Evolutionary conservation across 2,797 vertebrate species (phyloP).

Genomic region (Centropyge bicolor): DNA sequence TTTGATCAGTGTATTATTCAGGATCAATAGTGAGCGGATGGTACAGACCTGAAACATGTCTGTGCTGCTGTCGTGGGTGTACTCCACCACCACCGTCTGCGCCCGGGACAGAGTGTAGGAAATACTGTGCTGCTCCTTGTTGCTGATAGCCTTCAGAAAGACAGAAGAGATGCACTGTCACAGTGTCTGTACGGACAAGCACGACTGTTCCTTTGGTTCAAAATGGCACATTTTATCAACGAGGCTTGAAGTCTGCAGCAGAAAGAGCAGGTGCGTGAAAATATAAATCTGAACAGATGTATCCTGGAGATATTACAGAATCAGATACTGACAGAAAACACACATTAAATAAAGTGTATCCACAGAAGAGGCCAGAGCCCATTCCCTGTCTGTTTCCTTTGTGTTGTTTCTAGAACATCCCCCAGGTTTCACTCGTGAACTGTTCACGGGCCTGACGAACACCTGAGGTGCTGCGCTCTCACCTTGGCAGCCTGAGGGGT

Average conservation of each 20-base stretch:
- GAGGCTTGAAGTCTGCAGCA: neutral
- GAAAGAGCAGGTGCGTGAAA: neutral
- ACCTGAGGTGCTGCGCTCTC: conserved; percentile 39
- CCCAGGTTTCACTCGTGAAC: neutral
- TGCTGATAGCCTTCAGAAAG: conserved; percentile 90
- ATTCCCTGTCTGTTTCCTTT: neutral
- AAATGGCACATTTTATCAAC: neutral
- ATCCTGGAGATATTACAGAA: too few species aligned
- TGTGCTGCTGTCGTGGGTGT: conserved; percentile 92
- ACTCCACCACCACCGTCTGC: conserved; percentile 97
- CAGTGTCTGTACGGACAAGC: neutral
- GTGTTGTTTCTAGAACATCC: neutral
- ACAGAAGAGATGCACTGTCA: neutral
- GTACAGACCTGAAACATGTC: conserved; percentile 96
- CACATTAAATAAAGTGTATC: neutral
- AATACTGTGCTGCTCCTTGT: conserved; percentile 96
- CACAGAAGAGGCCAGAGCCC: neutral
- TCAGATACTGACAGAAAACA: too few species aligned
- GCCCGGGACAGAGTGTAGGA: conserved; percentile 93
- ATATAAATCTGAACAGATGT: too few species aligned
- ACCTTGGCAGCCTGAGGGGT: conserved; percentile 96
- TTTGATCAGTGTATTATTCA: neutral
- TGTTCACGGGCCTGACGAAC: neutral
- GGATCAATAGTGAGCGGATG: neutral
- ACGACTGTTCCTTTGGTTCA: neutral